Evolutionary conservation across 2,888 invertebrate genomes (phyloP), one percentile per base, ranked within the genome.

Genomic region (Rhagonycha fulva): DNA sequence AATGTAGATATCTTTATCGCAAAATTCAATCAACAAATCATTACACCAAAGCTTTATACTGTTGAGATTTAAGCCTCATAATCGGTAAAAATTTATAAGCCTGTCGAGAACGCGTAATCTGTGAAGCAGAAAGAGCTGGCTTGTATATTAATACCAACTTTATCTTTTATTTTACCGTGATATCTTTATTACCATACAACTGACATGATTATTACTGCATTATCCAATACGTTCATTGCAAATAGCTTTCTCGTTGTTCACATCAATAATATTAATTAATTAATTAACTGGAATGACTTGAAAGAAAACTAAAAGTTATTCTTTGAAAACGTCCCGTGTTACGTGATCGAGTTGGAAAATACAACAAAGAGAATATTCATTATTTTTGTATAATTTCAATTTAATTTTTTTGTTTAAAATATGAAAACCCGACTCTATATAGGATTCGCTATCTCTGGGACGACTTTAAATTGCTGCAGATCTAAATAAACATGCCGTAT

Each of bases 381-480:
- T 76, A 73, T 76, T 72, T 77, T 77, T 77, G 70, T 70, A 70
- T 67, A 77, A 77, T 77, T 77, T 71, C 70, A 77, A 77, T 77
- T 72, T 70, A 77, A 77, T 76, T 74, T 75, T 66, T 75, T 62
- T 75, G 61, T 77, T 75, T 69, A 61, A 71, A 73, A 73, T 78
- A 76, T 76, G 78, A 76, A 76, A 74, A 72, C 71, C 73, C 62
- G 68, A 14, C 71, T 63, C 28, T 30, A 62, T 30, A 62, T 70
- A 61, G 70, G 32, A 62, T 71, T 76, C 77, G 74, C 75, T 73
- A 70, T 75, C 74, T 63, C 63, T 78, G 78, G 78, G 78, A 75
- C 76, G 78, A 76, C 75, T 78, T 78, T 74, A 78, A 78, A 78
- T 78, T 78, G 78, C 77, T 76, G 76, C 67, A 76, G 78, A 78